Evolutionary conservation across 2,888 invertebrate species (phyloP).

Genomic region (Panopea generosa): DNA sequence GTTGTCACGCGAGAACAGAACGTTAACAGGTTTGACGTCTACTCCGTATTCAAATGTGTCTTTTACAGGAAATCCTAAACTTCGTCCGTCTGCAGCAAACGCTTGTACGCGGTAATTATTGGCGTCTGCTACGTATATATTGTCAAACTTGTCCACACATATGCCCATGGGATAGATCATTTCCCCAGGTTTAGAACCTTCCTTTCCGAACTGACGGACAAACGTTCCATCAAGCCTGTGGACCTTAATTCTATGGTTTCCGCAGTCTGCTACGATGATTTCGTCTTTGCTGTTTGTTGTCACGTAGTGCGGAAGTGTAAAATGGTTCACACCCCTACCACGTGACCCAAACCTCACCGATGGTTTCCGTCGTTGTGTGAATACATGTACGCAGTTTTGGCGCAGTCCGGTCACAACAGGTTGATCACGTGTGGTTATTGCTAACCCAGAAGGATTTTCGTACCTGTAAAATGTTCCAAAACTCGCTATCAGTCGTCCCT

Average conservation of each 20-base stretch:
- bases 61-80: constrained; percentile 64
- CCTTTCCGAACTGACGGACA: constrained; percentile 63
- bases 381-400: constrained; percentile 67
- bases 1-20: constrained; percentile 50
- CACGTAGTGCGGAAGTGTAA: constrained; percentile 72
- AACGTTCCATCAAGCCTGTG: constrained; percentile 72
- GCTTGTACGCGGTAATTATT: constrained; percentile 78
- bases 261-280: constrained; percentile 74
- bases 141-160: constrained; percentile 72
- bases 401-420: constrained; percentile 72
- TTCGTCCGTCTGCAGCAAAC: constrained; percentile 72
- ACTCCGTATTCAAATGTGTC: constrained; percentile 69
- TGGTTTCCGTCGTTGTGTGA: constrained; percentile 69
- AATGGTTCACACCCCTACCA: constrained; percentile 69
- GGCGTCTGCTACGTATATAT: constrained; percentile 78
- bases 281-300: constrained; percentile 68
- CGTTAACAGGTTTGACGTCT: constrained; percentile 72
- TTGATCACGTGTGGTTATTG: constrained; percentile 60
- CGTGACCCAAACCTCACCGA: constrained; percentile 72
- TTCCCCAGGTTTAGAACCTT: constrained; percentile 71
- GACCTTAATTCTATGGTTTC: constrained; percentile 75
- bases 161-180: constrained; percentile 77
- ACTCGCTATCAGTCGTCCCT: constrained; percentile 60
- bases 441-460: constrained; percentile 73
- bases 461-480: constrained; percentile 70